Evolutionary conservation across 2,888 invertebrate genomes (phyloP).

Genomic region (Serripes groenlandicus): DNA sequence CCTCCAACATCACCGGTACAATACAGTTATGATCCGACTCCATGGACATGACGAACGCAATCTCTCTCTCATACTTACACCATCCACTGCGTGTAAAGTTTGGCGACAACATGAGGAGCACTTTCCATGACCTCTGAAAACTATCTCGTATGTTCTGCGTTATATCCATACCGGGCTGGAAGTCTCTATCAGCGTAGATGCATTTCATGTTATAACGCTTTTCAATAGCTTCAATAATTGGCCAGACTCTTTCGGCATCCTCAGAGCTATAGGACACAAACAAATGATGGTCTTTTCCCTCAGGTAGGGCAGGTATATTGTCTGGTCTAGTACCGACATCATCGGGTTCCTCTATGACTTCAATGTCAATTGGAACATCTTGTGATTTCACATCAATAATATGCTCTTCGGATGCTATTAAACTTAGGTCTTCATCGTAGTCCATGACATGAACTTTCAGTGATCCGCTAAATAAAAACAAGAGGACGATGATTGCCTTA

Average conservation of each 20-base stretch:
- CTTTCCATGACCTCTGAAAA: slow-evolving; percentile 24
- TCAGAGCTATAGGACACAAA: slow-evolving; percentile 43
- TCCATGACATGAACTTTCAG: too few species aligned
- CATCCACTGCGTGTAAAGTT: slow-evolving; percentile 36
- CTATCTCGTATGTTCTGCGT: slow-evolving; percentile 24
- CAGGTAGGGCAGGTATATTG: too few species aligned
- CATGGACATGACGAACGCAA: slow-evolving; percentile 32
- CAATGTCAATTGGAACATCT: too few species aligned
- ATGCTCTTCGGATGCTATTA: too few species aligned
- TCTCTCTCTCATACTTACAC: slow-evolving; percentile 37
- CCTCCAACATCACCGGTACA: slow-evolving; percentile 36
- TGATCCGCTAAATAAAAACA: too few species aligned
- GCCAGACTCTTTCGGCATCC: slow-evolving; percentile 20
- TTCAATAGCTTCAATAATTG: slow-evolving; percentile 27
- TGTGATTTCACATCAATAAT: too few species aligned
- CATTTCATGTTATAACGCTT: slow-evolving; percentile 22
- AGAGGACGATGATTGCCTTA: too few species aligned
- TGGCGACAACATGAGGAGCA: slow-evolving; percentile 26
- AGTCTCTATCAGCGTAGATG: slow-evolving; percentile 35
- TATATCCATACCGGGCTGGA: slow-evolving; percentile 37
- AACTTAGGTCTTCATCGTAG: too few species aligned
- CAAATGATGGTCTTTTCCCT: slow-evolving; percentile 37
- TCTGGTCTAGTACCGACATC: too few species aligned
- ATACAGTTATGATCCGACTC: slow-evolving; percentile 29
- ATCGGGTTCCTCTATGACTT: too few species aligned